Conservation (phyloP, 2,888 invertebrate species). For the Thymelicus acteon region DNA sequence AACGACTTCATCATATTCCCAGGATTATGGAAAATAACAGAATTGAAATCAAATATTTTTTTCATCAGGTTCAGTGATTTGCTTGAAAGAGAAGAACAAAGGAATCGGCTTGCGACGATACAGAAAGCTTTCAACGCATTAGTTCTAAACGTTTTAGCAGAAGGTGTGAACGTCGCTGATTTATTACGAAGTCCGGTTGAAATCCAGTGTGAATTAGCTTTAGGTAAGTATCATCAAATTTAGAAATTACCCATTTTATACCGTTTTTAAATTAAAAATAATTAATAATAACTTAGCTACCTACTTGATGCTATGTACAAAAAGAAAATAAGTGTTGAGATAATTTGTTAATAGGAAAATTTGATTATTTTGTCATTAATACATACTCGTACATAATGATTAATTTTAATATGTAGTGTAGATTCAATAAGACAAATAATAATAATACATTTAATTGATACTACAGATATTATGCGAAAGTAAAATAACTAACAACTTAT, state of each 20-base stretch:
- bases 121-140: constrained; percentile 74
- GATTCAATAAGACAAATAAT: too few species aligned
- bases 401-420: too few species aligned
- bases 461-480: too few species aligned
- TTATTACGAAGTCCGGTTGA: constrained; percentile 74
- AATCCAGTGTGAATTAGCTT: constrained; percentile 73
- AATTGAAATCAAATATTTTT: not conserved
- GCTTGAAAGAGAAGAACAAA: constrained; percentile 70
- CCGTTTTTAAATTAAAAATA: constrained; percentile 44
- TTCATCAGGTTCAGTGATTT: constrained; percentile 70
- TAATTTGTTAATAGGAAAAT: too few species aligned
- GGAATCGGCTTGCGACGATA: constrained; percentile 68
- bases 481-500: not conserved
- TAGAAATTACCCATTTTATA: constrained; percentile 48
- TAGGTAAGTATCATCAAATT: constrained; percentile 57
- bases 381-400: too few species aligned
- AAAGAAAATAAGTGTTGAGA: too few species aligned
- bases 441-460: too few species aligned
- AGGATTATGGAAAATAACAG: too few species aligned
- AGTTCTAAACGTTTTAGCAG: constrained; percentile 65
- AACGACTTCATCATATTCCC: too few species aligned
- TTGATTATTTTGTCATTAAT: too few species aligned
- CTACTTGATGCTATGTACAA: too few species aligned
- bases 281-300: constrained; percentile 10
- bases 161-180: constrained; percentile 60